Evolutionary conservation across 2,888 invertebrate species (phyloP).

Genomic region (Arctia plantaginis): DNA sequence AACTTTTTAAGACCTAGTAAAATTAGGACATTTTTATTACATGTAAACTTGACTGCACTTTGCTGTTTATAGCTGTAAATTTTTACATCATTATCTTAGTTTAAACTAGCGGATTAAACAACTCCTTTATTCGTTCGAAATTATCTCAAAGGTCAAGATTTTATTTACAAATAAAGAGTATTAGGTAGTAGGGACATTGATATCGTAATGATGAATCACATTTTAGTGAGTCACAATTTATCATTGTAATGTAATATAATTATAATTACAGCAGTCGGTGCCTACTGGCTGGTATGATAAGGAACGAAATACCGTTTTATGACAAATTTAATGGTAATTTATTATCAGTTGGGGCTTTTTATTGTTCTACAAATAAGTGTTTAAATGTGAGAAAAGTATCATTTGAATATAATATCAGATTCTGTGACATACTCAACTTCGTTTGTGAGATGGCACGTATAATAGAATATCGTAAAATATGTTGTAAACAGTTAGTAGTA

Average conservation of each 20-base stretch:
- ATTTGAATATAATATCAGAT: not conserved
- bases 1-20: not conserved
- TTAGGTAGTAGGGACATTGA: constrained; percentile 19
- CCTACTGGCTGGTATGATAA: constrained; percentile 63
- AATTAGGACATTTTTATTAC: not conserved
- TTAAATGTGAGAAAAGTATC: constrained; percentile 4
- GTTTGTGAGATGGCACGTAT: not conserved
- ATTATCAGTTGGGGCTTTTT: constrained; percentile 33
- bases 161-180: constrained; percentile 27
- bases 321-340: constrained; percentile 45
- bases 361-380: constrained; percentile 27
- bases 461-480: not conserved
- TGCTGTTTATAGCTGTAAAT: not conserved
- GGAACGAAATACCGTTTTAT: constrained; percentile 34
- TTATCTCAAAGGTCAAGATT: constrained; percentile 11
- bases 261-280: constrained; percentile 61
- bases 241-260: constrained; percentile 61
- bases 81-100: not conserved
- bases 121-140: not conserved
- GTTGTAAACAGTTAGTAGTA: not conserved
- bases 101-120: not conserved
- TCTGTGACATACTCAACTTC: not conserved
- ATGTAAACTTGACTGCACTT: not conserved
- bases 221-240: constrained; percentile 63
- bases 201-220: constrained; percentile 63